Evolutionary conservation across 2,113 vertebrate genomes (phyloP).

Genomic region (Arothron firmamentum): DNA sequence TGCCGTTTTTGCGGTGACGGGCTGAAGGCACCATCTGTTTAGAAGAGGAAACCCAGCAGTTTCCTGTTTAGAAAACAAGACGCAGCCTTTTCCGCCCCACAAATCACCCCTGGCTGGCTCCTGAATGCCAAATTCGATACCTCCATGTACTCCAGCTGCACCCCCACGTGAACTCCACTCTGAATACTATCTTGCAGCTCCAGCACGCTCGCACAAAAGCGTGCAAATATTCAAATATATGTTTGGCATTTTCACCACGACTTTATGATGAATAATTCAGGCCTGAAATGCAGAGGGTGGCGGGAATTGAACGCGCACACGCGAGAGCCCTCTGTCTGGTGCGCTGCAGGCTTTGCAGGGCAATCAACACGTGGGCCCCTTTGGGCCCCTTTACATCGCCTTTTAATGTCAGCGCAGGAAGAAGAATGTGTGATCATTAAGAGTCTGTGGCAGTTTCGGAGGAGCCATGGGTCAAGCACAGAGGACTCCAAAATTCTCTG

Average conservation of each 20-base stretch:
- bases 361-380: conserved; percentile 35
- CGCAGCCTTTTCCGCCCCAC: conserved; percentile 26
- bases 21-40: conserved; percentile 15
- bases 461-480: conserved; percentile 29
- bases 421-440: conserved; percentile 51
- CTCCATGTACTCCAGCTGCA: conserved; percentile 16
- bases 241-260: conserved; percentile 61
- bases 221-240: conserved; percentile 50
- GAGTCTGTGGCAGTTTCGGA: conserved; percentile 12
- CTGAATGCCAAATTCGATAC: conserved; percentile 36
- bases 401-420: conserved; percentile 47
- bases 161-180: conserved; percentile 13
- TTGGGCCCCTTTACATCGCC: conserved; percentile 38
- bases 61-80: conserved; percentile 55
- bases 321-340: conserved; percentile 36
- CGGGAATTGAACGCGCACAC: conserved; percentile 42
- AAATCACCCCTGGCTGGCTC: conserved; percentile 26
- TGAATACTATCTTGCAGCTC: conserved; percentile 36
- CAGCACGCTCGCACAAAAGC: conserved; percentile 20
- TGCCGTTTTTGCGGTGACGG: conserved; percentile 21
- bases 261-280: conserved; percentile 66
- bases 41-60: conserved; percentile 28
- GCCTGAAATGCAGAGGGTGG: conserved; percentile 36
- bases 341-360: conserved; percentile 16
- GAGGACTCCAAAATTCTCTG: conserved; percentile 12